Evolutionary conservation across 2,113 vertebrate genomes (phyloP).

Genomic region (Calonectris borealis): DNA sequence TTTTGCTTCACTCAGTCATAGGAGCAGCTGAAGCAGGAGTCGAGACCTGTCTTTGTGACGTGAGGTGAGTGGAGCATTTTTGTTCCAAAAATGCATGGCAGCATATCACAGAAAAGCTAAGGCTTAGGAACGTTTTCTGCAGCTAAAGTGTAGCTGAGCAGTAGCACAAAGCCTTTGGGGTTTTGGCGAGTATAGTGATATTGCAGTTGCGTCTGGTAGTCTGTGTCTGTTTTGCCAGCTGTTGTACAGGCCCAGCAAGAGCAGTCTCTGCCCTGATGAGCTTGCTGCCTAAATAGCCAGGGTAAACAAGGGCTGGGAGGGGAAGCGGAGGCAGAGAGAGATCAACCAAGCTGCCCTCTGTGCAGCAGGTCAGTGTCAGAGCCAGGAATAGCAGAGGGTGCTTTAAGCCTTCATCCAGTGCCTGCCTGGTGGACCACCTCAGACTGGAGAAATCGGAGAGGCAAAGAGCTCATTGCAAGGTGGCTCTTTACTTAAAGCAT

Average conservation of each 20-base stretch:
- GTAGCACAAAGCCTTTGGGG: not conserved
- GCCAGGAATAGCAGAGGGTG: slow-evolving; percentile 48
- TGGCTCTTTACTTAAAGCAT: slow-evolving; percentile 44
- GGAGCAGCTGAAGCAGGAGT: not conserved
- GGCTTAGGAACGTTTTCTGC: not conserved
- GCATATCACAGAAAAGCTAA: not conserved
- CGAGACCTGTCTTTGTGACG: fast-evolving
- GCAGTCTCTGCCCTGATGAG: not conserved
- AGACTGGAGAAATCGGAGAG: slow-evolving; percentile 27
- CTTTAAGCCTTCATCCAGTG: not conserved
- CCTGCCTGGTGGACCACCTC: slow-evolving; percentile 42
- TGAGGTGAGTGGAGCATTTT: not conserved
- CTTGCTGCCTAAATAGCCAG: slow-evolving; percentile 50
- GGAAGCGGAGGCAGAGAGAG: not conserved
- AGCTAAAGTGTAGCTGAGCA: not conserved
- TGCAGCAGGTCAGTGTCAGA: slow-evolving; percentile 62
- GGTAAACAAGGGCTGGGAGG: slow-evolving; percentile 31
- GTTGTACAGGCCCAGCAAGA: slow-evolving; percentile 19
- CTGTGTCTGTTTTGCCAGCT: slow-evolving; percentile 51
- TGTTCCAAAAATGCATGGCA: not conserved
- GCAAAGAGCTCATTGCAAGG: not conserved
- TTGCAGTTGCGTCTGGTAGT: slow-evolving; percentile 12
- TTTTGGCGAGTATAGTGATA: not conserved
- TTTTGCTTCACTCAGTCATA: not conserved
- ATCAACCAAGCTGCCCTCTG: slow-evolving; percentile 39